Base-by-base conservation (phyloP, 2,888 invertebrate species). In the Tribolium freemani region DNA sequence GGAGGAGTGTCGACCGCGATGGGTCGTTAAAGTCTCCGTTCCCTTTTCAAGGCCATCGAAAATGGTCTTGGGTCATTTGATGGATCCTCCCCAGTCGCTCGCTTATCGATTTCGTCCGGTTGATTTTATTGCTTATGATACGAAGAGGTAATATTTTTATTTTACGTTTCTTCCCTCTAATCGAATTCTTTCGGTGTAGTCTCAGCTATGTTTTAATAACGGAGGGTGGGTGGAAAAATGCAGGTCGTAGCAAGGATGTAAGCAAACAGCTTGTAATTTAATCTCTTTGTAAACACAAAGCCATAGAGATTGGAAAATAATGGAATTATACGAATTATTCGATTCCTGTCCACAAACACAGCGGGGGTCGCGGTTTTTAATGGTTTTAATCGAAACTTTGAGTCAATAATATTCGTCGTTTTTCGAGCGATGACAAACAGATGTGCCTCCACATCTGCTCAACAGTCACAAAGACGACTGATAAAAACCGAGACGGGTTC, bases 211-310 rank as follows among this genome's bases (percentile, higher is more conserved):
- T 53, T 60, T 69, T 60, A 67, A 66, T 66, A 66, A 53, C n/a
- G 10, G 45, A 46, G 45, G 45, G 45, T 16, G 21, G 21, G 48
- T 46, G n/a, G 11, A 66, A 67, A 68, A 72, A 72, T 66, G 60
- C 60, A 72, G 61, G 50, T 68, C 56, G 30, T 68, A 60, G 46
- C 48, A 44, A 67, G 44, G 53, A 44, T 58, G 45, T 64, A 58
- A 53, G 67, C 66, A 67, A 66, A 71, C 67, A 71, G 54, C 67
- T 67, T 67, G 71, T 66, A 71, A 71, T 71, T 71, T 57, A 60
- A 71, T 71, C 71, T 53, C 38, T 54, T 50, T 46, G 60, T 51
- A 72, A 67, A 72, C 67, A 68, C 50, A 61, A 54, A 61, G 69
- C 53, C 11, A 57, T 44, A 21, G 30, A 71, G 46, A 67, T 67